These are phyloP conservation scores for Dipodomys stephensi DNA, from an alignment of 2,113 vertebrate genomes.

Conservation along the genomic window DNA sequence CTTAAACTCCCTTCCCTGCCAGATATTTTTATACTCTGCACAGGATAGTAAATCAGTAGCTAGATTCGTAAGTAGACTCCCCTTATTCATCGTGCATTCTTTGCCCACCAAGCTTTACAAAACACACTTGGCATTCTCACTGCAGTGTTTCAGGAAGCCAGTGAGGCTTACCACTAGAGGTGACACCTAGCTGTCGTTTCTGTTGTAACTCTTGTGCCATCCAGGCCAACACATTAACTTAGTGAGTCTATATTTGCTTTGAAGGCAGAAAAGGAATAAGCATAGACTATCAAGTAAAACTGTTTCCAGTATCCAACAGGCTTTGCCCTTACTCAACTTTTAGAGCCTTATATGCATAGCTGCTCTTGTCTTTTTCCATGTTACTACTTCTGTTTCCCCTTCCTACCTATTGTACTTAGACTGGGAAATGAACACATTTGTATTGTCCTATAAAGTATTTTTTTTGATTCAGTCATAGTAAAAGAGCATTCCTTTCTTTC, in stretches of 20 bases:
- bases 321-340: not conserved
- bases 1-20: not conserved
- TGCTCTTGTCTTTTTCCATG: not conserved
- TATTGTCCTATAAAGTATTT: not conserved
- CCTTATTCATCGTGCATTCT: not conserved
- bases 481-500: not conserved
- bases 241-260: slow-evolving; percentile 28
- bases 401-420: not conserved
- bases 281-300: slow-evolving; percentile 1
- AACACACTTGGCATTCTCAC: not conserved
- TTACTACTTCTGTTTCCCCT: slow-evolving; percentile 11
- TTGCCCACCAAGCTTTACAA: not conserved
- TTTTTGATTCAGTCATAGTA: slow-evolving; percentile 11
- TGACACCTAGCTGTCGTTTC: slow-evolving; percentile 20
- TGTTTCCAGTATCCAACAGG: not conserved
- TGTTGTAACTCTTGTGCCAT: slow-evolving; percentile 19
- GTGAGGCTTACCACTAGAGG: not conserved
- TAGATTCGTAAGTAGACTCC: not conserved
- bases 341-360: not conserved
- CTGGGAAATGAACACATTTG: not conserved
- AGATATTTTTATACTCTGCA: not conserved
- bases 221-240: slow-evolving; percentile 22
- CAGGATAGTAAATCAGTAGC: not conserved
- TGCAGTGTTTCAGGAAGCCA: not conserved
- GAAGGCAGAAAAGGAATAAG: slow-evolving; percentile 28